A percentile compares a stretch with the other conserved stretches of the same genome.
phyloP scores from a whole-genome alignment of 2,113 vertebrate genomes.

The Phrynocephalus versicolor region DNA sequence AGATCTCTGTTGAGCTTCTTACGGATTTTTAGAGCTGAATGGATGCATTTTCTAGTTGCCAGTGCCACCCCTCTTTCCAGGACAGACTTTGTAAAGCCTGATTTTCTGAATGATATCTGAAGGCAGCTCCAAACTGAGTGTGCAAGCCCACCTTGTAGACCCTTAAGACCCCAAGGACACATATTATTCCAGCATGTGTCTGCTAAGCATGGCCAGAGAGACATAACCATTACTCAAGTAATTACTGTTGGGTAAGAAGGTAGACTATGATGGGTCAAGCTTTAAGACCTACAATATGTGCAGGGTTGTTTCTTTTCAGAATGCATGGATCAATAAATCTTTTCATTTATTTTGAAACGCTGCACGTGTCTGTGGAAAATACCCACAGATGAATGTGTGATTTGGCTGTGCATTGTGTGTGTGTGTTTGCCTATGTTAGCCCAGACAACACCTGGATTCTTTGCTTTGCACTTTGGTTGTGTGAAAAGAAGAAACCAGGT shows the following conservation, averaged over 20 bases:
- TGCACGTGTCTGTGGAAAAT: neutral
- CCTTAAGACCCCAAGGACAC: neutral
- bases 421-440: too few relatives aligned
- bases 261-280: neutral
- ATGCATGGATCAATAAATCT: neutral
- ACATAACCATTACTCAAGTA: neutral
- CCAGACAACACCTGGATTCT: neutral
- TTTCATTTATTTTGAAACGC: neutral
- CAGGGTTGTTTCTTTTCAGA: neutral
- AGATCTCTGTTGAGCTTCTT: conserved; percentile 41
- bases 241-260: neutral
- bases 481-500: neutral
- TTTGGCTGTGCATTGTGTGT: neutral
- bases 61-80: neutral
- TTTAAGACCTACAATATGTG: neutral
- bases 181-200: neutral
- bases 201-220: neutral
- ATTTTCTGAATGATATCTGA: conserved; percentile 7
- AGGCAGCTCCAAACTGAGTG: conserved; percentile 18
- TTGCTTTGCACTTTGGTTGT: neutral
- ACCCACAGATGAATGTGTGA: neutral
- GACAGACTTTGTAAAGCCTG: neutral
- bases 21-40: conserved; percentile 40
- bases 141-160: neutral
- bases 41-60: conserved; percentile 30